phyloP scores from a whole-genome alignment of 1,140 invertebrate genomes.

The Diplogasteroides magnus region DNA sequence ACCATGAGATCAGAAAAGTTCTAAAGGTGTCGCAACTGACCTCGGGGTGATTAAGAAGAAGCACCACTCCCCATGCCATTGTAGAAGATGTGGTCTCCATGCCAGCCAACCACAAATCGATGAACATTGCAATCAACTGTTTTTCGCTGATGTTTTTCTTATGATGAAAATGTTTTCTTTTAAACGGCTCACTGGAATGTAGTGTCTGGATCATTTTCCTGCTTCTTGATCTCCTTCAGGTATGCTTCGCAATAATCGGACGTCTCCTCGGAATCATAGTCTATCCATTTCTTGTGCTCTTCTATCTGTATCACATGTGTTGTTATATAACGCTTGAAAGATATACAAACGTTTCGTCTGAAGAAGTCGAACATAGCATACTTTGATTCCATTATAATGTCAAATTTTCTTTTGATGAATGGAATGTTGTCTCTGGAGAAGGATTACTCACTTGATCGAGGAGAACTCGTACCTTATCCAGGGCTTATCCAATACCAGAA shows the following conservation, averaged over 20 bases:
- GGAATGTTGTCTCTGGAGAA: no score
- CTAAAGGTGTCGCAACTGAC: no score
- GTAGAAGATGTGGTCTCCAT: no score
- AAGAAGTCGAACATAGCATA: constrained; percentile 9
- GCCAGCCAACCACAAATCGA: no score
- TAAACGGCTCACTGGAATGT: constrained; percentile 18
- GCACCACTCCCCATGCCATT: no score
- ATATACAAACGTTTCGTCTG: neutral
- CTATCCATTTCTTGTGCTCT: constrained; percentile 13
- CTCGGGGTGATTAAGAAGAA: no score
- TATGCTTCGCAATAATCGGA: constrained; percentile 25
- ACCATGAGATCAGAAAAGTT: no score
- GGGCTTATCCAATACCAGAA: neutral
- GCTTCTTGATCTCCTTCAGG: constrained; percentile 22
- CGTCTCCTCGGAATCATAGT: constrained; percentile 17
- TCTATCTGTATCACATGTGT: constrained; percentile 2
- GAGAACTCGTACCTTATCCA: neutral
- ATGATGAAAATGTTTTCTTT: no score
- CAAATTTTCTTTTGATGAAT: neutral
- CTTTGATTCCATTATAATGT: neutral
- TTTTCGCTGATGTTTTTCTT: no score
- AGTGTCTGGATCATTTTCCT: constrained; percentile 13
- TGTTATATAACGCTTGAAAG: neutral
- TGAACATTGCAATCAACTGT: no score
- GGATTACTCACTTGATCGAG: neutral